Conservation (phyloP, 2,113 vertebrate genomes). For the Redunca redunca region DNA sequence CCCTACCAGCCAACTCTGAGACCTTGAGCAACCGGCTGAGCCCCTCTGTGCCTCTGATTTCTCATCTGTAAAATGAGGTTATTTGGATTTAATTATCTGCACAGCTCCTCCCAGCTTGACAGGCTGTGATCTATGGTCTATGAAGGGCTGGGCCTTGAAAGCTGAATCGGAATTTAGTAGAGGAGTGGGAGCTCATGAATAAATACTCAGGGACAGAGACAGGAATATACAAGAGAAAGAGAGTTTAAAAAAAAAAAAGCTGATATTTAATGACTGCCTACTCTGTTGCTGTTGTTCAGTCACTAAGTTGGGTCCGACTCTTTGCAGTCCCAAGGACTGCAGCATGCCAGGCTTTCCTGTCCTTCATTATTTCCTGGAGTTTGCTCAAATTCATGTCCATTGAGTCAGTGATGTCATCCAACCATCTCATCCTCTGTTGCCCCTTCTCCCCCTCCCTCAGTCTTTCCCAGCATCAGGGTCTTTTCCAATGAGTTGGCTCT, state of each 20-base stretch:
- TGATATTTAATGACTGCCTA: conserved; percentile 44
- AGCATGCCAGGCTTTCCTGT: not conserved
- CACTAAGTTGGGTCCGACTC: not conserved
- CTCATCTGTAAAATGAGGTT: conserved; percentile 60
- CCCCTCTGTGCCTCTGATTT: conserved; percentile 46
- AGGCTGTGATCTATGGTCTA: conserved; percentile 53
- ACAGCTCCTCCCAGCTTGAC: conserved; percentile 50
- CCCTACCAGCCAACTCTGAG: not conserved
- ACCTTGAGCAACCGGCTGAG: conserved; percentile 16
- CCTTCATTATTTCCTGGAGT: not conserved
- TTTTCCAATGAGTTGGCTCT: not conserved
- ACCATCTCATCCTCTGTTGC: not conserved
- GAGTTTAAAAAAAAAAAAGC: not conserved
- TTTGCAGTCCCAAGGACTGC: not conserved
- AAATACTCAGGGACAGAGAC: conserved; percentile 30
- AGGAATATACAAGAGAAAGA: not conserved
- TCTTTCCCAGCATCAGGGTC: not conserved
- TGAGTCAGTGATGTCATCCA: not conserved
- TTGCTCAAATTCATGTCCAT: not conserved
- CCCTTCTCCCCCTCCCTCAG: not conserved
- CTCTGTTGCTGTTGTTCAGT: not conserved
- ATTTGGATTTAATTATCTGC: conserved; percentile 59
- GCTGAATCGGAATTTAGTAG: conserved; percentile 31
- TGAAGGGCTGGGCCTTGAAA: conserved; percentile 60
- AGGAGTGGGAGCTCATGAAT: conserved; percentile 53